Base-by-base conservation (phyloP, 2,113 vertebrate genomes). In the Peromyscus leucopus region DNA sequence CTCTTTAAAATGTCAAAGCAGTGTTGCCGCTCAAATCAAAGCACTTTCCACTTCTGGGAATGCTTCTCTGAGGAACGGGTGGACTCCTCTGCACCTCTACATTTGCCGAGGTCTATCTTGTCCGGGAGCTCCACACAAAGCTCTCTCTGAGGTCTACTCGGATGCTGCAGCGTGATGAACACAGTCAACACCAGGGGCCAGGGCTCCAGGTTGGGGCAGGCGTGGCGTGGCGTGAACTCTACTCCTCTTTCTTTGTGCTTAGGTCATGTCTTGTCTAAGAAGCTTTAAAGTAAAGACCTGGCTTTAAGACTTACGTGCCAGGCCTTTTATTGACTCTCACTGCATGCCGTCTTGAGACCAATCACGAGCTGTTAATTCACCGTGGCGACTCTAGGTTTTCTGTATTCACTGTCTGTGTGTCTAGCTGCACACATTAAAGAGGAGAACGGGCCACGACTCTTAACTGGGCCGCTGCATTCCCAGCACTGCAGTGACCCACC, bases 1-100 rank as follows among this genome's bases (percentile, higher is more conserved):
- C 76, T 93, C 51, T 90, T 84, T 84, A 57, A 65, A 46, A 48
- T 76, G 69, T 46, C 59, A 63, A 90, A 95, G 82, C 33, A 48
- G 16, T 89, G 63, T 16, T 89, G 22, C 21, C 33, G 69, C 36
- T 92, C 84, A 91, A 36, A 75, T 65, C 72, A 61, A 75, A 89
- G 59, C 74, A 39, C 15, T 51, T 78, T 36, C 31, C 28, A 24
- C 55, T 48, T 33, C 31, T 42, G 84, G 82, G 83, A 55, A 85
- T 63, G 36, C 67, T 85, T 88, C 55, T 83, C 36, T 46, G 48
- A 51, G 61, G 39, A 59, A 17, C 36, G 16, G 42, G 89, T 13
- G 46, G 75, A 55, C 42, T 22, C 36, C 26, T 89, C 69, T 61
- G 72, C n/a, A 46, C n/a, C 55, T 46, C 88, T 61, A 46, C 28